These are phyloP conservation scores for Bembecia ichneumoniformis DNA, from an alignment of 2,888 invertebrate genomes.

Conservation along the genomic window DNA sequence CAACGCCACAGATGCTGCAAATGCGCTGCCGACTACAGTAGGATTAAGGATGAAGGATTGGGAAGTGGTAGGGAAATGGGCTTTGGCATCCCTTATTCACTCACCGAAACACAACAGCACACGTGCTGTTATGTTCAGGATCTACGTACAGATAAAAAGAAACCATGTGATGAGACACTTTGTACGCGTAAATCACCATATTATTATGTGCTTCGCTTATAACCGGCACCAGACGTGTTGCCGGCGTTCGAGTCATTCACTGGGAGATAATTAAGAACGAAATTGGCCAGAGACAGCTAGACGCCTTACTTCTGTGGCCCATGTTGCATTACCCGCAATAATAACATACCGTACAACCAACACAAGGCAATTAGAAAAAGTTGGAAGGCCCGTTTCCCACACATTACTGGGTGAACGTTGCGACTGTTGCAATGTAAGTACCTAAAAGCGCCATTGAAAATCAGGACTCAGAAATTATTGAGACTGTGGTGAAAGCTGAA, in stretches of 20 bases:
- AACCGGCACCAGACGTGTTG: constrained; percentile 47
- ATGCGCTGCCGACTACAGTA: no score
- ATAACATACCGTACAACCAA: constrained; percentile 46
- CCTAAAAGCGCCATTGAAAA: constrained; percentile 12
- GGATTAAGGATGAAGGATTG: no score
- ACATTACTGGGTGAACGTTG: constrained; percentile 45
- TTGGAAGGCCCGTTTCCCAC: constrained; percentile 56
- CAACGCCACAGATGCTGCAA: no score
- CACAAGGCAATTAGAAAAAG: constrained; percentile 54
- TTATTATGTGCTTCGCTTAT: constrained; percentile 45
- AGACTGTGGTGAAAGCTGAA: constrained; percentile 49
- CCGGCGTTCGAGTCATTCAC: constrained; percentile 20
- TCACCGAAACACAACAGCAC: no score
- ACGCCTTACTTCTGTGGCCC: constrained; percentile 59
- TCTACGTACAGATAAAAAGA: no score
- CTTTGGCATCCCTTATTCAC: no score
- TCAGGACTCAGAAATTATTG: constrained; percentile 25
- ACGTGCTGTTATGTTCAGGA: no score
- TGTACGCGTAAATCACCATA: constrained; percentile 27
- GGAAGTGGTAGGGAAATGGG: no score
- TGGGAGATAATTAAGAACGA: constrained; percentile 59
- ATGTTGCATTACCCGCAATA: constrained; percentile 54
- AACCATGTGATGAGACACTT: neutral
- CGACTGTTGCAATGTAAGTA: constrained; percentile 29
- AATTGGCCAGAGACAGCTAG: constrained; percentile 66